Base-by-base conservation (phyloP, 2,888 invertebrate species). In the Habroteleia sp. region DNA sequence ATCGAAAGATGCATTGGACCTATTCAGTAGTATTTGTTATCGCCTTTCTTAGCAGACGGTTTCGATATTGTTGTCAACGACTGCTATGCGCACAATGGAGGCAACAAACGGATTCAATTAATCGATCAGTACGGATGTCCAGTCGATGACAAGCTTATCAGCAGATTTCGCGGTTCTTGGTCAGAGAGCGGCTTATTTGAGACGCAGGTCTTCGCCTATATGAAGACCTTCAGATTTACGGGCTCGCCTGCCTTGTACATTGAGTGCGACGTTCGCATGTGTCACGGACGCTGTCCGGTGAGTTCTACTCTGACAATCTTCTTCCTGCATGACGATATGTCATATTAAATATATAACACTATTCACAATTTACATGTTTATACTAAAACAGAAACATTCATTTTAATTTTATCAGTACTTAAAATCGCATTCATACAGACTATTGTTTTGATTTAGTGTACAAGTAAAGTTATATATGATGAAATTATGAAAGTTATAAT, bases 41-140 rank as follows among this genome's bases (percentile, higher is more conserved):
- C 73, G 44, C 41, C 48, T 75, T 75, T 62, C 68, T 74, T 89
- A 91, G 73, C 90, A 97, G 96, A 97, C 89, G 97, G 97, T 48
- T 97, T 97, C 85, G 97, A 97, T 87, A 96, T 97, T 81, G 96
- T 97, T 23, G 97, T 97, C 14, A 97, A 96, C 86, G 97, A 97
- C 88, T 97, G 97, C 87, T 96, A 93, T 86, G 97, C 97, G 0
- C 97, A 97, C 88, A 97, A 97, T 89, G 97, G 97, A 37, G 97
- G 96, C 5, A 95, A 95, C 58, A 97, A 97, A 87, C 93, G 94
- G 82, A 96, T 97, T 81, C 96, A 96, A 85, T 91, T 97, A 33
- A 97, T 97, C 78, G 97, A 97, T 87, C 96, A 96, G 89, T 95
- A 93, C 87, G 97, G 97, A 5, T 97, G 97, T 84, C 97, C 97